phyloP scores from a whole-genome alignment of 1,140 invertebrate species.

The Drosophila ananassae region DNA sequence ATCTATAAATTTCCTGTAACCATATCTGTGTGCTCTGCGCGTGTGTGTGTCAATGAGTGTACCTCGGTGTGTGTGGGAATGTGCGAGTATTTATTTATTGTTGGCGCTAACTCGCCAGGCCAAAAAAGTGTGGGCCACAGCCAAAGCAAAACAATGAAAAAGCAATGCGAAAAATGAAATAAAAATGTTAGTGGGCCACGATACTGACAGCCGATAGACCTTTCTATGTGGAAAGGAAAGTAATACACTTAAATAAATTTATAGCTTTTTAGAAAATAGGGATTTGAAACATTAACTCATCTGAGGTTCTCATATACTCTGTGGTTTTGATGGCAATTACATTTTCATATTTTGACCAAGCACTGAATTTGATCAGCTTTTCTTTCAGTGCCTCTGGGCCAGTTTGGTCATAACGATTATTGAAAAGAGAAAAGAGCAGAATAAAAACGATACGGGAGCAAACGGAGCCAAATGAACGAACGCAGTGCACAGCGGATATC shows the following conservation, averaged over 20 bases:
- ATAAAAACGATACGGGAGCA: slow-evolving; percentile 31
- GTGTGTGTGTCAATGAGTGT: slow-evolving; percentile 40
- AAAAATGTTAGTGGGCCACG: slow-evolving; percentile 65
- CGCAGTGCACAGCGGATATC: slow-evolving; percentile 69
- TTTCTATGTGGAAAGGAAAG: slow-evolving; percentile 18
- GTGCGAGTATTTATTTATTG: slow-evolving; percentile 77
- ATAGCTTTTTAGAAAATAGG: background rate
- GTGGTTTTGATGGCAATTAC: no score
- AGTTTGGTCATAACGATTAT: slow-evolving; percentile 50
- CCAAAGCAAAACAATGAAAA: slow-evolving; percentile 56
- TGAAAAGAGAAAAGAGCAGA: slow-evolving; percentile 26
- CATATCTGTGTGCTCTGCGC: slow-evolving; percentile 12
- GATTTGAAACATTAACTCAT: slow-evolving; percentile 5
- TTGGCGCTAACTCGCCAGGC: slow-evolving; percentile 75
- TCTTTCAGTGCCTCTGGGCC: slow-evolving; percentile 1
- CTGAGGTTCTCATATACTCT: no score
- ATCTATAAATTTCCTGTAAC: slow-evolving; percentile 77
- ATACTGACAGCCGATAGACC: slow-evolving; percentile 55
- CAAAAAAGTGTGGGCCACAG: slow-evolving; percentile 57
- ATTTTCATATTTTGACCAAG: no score
- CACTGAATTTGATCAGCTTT: background rate
- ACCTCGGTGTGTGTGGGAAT: slow-evolving; percentile 48
- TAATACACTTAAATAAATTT: slow-evolving; percentile 4
- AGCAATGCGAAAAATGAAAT: slow-evolving; percentile 71
- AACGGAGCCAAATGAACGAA: slow-evolving; percentile 60